Conservation (phyloP, 2,797 vertebrate species). For the Rhadinocentrus ornatus region DNA sequence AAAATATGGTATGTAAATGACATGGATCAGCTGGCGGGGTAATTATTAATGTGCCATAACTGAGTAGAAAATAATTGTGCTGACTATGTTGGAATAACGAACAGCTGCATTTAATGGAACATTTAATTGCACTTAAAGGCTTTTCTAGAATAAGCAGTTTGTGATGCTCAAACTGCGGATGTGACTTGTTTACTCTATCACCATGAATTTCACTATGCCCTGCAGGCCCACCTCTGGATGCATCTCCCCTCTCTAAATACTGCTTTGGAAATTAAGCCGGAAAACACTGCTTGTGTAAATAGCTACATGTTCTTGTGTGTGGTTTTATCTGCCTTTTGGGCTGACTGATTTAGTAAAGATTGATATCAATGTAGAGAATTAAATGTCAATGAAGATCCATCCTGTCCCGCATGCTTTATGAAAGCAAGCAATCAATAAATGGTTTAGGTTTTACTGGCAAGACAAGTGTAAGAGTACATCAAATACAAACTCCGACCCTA, state of each 20-base stretch:
- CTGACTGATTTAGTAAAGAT: neutral
- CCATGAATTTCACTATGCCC: conserved; percentile 39
- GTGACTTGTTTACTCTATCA: conserved; percentile 62
- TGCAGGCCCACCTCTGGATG: conserved; percentile 26
- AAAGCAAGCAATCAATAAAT: neutral
- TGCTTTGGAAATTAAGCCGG: conserved; percentile 8
- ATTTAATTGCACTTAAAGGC: conserved; percentile 77
- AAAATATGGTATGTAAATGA: conserved; percentile 60
- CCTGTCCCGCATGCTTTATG: neutral
- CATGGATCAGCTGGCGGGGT: conserved; percentile 41
- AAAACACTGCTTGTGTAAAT: conserved; percentile 2
- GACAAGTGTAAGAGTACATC: neutral
- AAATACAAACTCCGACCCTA: neutral
- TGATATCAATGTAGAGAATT: neutral
- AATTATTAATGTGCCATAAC: conserved; percentile 75
- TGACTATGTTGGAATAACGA: conserved; percentile 75
- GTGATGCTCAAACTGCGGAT: conserved; percentile 45
- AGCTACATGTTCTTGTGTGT: neutral
- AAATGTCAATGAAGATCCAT: neutral
- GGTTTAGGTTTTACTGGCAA: neutral
- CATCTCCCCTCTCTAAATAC: conserved; percentile 20
- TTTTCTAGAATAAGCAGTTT: conserved; percentile 74
- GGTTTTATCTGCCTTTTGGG: neutral
- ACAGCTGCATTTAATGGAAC: conserved; percentile 81
- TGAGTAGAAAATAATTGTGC: conserved; percentile 74